Conservation (phyloP, 2,888 invertebrate species). For the Heliconius hortense region DNA sequence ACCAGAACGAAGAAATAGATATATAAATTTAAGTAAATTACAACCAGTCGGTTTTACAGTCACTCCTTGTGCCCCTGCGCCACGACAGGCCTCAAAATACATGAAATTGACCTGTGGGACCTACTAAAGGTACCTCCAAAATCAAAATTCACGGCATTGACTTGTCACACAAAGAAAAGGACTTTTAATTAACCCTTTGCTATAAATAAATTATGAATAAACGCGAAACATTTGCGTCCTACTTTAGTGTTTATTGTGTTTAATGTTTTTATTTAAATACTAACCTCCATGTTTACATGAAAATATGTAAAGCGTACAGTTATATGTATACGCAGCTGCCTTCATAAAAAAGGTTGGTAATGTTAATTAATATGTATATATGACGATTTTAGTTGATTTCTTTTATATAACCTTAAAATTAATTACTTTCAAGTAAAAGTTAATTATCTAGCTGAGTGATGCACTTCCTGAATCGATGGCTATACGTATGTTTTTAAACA, state of each 20-base stretch:
- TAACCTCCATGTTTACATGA: conserved; percentile 17
- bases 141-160: conserved; percentile 57
- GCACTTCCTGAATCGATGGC: conserved; percentile 49
- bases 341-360: conserved; percentile 19
- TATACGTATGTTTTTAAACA: conserved; percentile 44
- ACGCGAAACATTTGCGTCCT: conserved; percentile 32
- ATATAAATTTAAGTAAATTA: too few relatives aligned
- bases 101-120: too few relatives aligned
- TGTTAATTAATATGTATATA: conserved; percentile 13
- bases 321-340: conserved; percentile 21
- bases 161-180: conserved; percentile 49
- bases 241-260: conserved; percentile 22
- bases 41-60: too few relatives aligned
- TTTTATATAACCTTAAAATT: not conserved
- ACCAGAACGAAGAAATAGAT: too few relatives aligned
- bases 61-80: too few relatives aligned
- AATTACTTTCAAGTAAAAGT: not conserved
- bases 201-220: conserved; percentile 34
- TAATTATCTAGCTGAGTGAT: conserved; percentile 15
- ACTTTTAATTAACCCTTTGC: conserved; percentile 44
- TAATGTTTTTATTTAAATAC: conserved; percentile 24
- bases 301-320: conserved; percentile 24
- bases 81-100: conserved; percentile 45
- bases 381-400: not conserved
- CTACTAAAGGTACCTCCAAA: conserved; percentile 49